Evolutionary conservation across 2,113 vertebrate species (phyloP).

Genomic region (Gulo gulo): DNA sequence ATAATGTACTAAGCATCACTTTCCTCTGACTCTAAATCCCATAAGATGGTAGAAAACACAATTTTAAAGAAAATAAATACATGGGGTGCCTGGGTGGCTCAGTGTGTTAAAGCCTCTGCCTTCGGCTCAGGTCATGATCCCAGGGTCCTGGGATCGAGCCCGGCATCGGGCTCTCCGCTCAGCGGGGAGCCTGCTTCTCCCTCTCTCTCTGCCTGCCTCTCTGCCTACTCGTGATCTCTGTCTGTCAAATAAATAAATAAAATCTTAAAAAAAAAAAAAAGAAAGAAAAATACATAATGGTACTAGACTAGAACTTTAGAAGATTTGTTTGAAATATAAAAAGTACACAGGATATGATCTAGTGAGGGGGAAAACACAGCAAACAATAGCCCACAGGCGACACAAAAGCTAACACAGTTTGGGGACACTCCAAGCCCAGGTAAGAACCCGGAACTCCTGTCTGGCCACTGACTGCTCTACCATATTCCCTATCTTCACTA

Average conservation of each 20-base stretch:
- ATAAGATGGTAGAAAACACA: background rate
- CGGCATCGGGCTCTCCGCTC: no score
- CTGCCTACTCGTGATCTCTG: no score
- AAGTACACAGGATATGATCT: background rate
- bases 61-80: background rate
- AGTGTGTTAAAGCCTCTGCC: no score
- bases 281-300: background rate
- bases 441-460: no score
- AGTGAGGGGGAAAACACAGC: background rate
- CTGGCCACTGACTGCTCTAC: fast-evolving
- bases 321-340: background rate
- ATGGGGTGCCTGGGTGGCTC: no score
- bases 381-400: fast-evolving
- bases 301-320: background rate
- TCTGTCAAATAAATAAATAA: no score
- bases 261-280: no score
- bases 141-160: no score
- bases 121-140: no score
- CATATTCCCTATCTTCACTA: background rate
- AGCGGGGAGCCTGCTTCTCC: no score
- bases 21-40: background rate
- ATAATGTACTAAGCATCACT: background rate
- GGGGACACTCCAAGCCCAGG: fast-evolving
- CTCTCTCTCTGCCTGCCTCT: no score
- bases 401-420: fast-evolving